Evolutionary conservation across 2,888 invertebrate genomes (phyloP).

Genomic region (Trachelus tabidus): DNA sequence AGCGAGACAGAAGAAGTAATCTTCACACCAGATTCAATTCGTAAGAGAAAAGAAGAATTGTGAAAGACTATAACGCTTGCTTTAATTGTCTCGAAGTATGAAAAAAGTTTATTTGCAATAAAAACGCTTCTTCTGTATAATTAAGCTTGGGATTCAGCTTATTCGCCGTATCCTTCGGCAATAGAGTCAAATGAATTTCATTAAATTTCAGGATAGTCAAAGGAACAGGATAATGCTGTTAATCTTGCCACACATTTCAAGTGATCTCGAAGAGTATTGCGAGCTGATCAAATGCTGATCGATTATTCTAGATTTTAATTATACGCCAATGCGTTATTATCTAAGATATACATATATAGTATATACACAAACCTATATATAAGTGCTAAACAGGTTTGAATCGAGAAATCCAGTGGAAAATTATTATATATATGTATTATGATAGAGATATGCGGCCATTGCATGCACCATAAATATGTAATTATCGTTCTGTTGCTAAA

Average conservation of each 20-base stretch:
- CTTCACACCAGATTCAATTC: constrained; percentile 34
- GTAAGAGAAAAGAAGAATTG: constrained; percentile 41
- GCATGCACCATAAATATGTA: not conserved
- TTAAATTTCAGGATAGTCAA: constrained; percentile 1
- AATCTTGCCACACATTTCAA: not conserved
- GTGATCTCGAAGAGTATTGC: not conserved
- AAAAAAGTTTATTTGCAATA: constrained; percentile 6
- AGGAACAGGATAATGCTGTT: not conserved
- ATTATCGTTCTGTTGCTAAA: not conserved
- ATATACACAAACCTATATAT: too few species aligned
- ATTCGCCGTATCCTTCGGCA: not conserved
- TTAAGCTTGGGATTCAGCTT: not conserved
- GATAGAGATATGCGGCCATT: too few species aligned
- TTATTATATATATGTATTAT: too few species aligned
- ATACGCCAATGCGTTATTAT: not conserved
- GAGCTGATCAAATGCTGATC: not conserved
- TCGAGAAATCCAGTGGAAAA: too few species aligned
- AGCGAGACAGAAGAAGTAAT: constrained; percentile 40
- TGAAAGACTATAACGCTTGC: constrained; percentile 21
- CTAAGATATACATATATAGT: not conserved
- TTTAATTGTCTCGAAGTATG: not conserved
- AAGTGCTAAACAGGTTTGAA: too few species aligned
- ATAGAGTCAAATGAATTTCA: not conserved
- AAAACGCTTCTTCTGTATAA: constrained; percentile 8
- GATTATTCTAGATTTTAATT: not conserved